Percentiles rank a stretch among this genome's conserved stretches.
These are phyloP conservation scores for Melanotaenia nigrans DNA, from an alignment of 2,797 vertebrate genomes.

Conservation along the genomic window DNA sequence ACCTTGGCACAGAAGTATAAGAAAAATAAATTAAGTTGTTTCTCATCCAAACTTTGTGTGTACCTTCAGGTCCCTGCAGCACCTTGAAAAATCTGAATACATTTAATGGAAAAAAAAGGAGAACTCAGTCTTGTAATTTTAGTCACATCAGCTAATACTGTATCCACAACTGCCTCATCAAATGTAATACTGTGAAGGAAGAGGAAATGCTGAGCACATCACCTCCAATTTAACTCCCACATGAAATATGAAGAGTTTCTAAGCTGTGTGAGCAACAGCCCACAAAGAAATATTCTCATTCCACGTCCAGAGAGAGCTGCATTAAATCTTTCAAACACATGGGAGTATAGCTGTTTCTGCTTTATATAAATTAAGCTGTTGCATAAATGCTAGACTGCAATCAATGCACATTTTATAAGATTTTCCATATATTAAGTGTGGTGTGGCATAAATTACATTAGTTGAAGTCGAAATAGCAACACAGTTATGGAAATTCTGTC, in stretches of 20 bases:
- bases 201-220: constrained; percentile 67
- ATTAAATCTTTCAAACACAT: constrained; percentile 24
- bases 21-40: constrained; percentile 60
- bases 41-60: constrained; percentile 71
- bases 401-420: constrained; percentile 29
- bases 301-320: constrained; percentile 17
- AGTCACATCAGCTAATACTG: constrained; percentile 68
- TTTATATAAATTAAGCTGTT: constrained; percentile 24
- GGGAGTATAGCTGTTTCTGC: constrained; percentile 1
- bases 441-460: constrained; percentile 30
- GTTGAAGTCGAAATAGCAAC: constrained; percentile 15
- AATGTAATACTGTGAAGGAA: constrained; percentile 71
- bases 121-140: constrained; percentile 69
- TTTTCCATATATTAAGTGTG: constrained; percentile 40
- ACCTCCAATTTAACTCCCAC: constrained; percentile 64
- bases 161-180: constrained; percentile 64
- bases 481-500: constrained; percentile 33
- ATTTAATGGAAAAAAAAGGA: constrained; percentile 69
- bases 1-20: constrained; percentile 63
- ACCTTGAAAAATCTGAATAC: constrained; percentile 77
- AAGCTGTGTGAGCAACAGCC: constrained; percentile 44
- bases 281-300: constrained; percentile 38
- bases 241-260: constrained; percentile 57
- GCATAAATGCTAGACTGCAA: constrained; percentile 28
- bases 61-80: constrained; percentile 80